phyloP scores from a whole-genome alignment of 2,797 vertebrate genomes.

The Sebastiscus albofasciatus region DNA sequence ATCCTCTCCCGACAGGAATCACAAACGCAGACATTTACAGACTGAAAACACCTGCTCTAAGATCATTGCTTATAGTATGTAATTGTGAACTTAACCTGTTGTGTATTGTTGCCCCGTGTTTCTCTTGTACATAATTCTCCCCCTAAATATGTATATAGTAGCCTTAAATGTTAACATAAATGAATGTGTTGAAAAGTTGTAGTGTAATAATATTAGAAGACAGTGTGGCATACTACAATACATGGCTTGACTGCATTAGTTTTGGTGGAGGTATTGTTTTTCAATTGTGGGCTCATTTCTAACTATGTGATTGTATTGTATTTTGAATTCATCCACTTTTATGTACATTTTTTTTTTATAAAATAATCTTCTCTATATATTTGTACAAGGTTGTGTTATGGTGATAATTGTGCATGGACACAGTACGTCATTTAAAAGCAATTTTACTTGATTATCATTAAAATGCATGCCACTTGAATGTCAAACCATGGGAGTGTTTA shows the following conservation, averaged over 20 bases:
- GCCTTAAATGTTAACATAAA: neutral
- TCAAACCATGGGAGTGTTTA: neutral
- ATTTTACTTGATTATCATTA: neutral
- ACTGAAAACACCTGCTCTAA: neutral
- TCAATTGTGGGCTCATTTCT: neutral
- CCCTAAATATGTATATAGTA: neutral
- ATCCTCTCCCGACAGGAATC: constrained; percentile 61
- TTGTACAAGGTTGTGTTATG: neutral
- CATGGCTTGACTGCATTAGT: neutral
- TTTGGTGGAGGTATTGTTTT: neutral
- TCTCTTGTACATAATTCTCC: neutral
- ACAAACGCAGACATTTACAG: neutral
- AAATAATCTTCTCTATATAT: neutral
- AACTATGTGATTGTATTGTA: neutral
- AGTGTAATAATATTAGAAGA: neutral
- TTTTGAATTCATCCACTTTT: neutral
- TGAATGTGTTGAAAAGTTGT: neutral
- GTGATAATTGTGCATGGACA: neutral
- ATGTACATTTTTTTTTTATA: neutral
- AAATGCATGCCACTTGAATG: neutral
- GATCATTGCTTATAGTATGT: neutral
- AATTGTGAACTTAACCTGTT: neutral
- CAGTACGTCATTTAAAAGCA: neutral
- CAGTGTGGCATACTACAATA: neutral
- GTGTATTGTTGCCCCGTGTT: neutral